Conservation (phyloP, 1,140 invertebrate genomes). For the Drosophila oshimai region DNA sequence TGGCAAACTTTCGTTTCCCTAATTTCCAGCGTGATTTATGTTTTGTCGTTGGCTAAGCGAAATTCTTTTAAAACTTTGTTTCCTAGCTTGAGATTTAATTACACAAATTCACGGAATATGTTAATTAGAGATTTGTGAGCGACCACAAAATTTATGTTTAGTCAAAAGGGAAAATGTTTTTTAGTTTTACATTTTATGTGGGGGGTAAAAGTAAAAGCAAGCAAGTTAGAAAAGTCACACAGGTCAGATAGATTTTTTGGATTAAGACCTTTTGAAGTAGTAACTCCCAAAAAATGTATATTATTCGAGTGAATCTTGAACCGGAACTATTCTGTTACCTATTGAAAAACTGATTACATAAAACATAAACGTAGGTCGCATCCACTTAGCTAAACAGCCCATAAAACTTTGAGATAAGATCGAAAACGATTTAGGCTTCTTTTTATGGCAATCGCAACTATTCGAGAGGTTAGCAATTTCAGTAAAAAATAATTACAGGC, state of each 20-base stretch:
- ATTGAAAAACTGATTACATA: not conserved
- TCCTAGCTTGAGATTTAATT: constrained; percentile 33
- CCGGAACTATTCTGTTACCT: too few species aligned
- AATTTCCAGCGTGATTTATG: constrained; percentile 9
- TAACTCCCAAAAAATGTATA: not conserved
- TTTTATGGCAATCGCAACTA: constrained; percentile 9
- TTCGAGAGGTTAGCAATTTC: constrained; percentile 4
- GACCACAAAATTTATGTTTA: not conserved
- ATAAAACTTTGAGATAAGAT: constrained; percentile 2
- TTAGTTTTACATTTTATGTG: constrained; percentile 2
- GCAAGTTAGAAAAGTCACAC: not conserved
- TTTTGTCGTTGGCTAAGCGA: constrained; percentile 4
- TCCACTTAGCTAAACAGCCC: constrained; percentile 11
- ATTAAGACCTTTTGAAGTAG: too few species aligned
- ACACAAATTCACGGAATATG: constrained; percentile 36
- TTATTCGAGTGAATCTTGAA: too few species aligned
- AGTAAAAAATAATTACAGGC: constrained; percentile 22
- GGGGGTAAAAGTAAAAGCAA: constrained; percentile 27
- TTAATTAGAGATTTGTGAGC: constrained; percentile 15
- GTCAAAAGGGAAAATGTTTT: constrained; percentile 14
- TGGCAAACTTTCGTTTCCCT: constrained; percentile 50
- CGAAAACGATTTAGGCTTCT: not conserved
- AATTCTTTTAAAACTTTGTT: constrained; percentile 37
- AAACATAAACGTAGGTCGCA: not conserved
- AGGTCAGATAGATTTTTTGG: not conserved